A percentile compares a stretch with the other conserved stretches of the same genome.
Conservation (phyloP, 1,140 invertebrate species). For the Meloidogyne chitwoodi region DNA sequence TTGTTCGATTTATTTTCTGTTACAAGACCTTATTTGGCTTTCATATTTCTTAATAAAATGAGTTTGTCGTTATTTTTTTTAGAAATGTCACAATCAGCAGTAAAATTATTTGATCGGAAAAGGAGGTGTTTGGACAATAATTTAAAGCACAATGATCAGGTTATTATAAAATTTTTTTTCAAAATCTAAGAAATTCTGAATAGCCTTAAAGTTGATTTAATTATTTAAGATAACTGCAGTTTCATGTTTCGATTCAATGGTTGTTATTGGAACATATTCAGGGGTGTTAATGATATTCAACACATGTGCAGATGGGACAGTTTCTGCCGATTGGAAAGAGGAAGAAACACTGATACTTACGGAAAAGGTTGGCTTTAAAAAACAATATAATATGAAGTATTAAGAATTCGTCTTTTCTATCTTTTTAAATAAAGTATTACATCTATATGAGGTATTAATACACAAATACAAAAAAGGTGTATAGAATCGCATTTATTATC, state of each 20-base stretch:
- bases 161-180: not conserved
- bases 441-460: no score
- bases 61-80: not conserved
- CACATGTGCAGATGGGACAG: not conserved
- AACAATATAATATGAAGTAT: not conserved
- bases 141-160: not conserved
- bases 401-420: no score
- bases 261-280: slow-evolving; percentile 7
- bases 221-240: not conserved
- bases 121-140: not conserved
- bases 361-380: not conserved
- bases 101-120: slow-evolving; percentile 20
- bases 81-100: not conserved
- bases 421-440: no score
- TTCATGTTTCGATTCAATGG: not conserved
- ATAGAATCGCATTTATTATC: not conserved
- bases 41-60: not conserved
- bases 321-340: not conserved
- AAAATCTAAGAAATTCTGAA: no score
- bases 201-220: no score
- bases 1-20: not conserved
- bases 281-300: slow-evolving; percentile 6
- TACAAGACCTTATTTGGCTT: not conserved
- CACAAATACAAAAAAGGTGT: not conserved
- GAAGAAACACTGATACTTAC: not conserved